These are phyloP conservation scores for Tonatia bakeri DNA, from an alignment of 2,113 vertebrate species.

Conservation along the genomic window DNA sequence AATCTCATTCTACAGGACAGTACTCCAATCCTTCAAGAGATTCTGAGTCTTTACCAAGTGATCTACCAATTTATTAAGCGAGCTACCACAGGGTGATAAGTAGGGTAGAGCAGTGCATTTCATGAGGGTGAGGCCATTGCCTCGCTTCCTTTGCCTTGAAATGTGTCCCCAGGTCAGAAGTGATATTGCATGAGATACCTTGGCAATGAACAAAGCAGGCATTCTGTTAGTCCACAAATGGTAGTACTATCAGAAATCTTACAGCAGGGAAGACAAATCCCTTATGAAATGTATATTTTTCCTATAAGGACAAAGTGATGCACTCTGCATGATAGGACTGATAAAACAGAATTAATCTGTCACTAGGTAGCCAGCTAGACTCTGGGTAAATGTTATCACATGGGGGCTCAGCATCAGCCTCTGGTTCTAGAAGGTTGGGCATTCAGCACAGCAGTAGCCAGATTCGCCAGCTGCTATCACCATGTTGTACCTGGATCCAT, in stretches of 20 bases:
- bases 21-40: neutral
- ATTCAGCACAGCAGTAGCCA: neutral
- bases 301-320: neutral
- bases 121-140: neutral
- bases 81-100: neutral
- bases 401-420: neutral
- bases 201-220: neutral
- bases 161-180: neutral
- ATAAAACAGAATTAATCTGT: neutral
- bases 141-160: neutral
- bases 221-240: neutral
- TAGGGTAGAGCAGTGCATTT: neutral
- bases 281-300: neutral
- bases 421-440: neutral
- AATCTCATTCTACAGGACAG: neutral
- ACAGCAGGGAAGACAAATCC: neutral
- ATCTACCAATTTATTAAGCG: neutral
- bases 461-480: too few relatives aligned
- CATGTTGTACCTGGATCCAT: neutral
- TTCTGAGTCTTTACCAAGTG: neutral
- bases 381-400: neutral
- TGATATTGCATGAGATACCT: neutral
- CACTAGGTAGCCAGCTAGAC: neutral
- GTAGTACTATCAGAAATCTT: neutral
- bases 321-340: neutral